These are phyloP conservation scores for Entomobrya proxima DNA, from an alignment of 2,888 invertebrate species.

Conservation along the genomic window DNA sequence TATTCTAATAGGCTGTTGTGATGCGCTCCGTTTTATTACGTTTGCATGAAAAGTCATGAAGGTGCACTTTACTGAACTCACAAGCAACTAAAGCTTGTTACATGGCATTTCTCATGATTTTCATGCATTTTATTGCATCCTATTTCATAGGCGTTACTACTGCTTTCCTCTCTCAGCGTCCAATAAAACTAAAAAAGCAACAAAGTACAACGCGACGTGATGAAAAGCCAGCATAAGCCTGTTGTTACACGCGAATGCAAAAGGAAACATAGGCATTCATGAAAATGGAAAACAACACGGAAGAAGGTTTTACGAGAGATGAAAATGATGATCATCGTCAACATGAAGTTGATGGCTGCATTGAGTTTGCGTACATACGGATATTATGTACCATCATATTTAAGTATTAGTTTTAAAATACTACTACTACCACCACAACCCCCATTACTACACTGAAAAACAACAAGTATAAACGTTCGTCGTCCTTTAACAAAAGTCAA, in stretches of 20 bases:
- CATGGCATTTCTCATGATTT: conserved; percentile 33
- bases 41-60: conserved; percentile 35
- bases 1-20: background rate
- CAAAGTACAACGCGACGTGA: conserved; percentile 33
- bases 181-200: conserved; percentile 50
- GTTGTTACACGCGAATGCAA: background rate
- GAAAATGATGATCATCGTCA: conserved; percentile 5
- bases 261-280: background rate
- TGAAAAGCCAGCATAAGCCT: background rate
- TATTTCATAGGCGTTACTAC: conserved; percentile 55
- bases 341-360: conserved; percentile 17
- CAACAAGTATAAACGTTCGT: conserved; percentile 21
- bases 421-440: background rate
- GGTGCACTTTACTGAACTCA: background rate
- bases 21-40: background rate
- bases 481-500: conserved; percentile 3
- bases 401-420: background rate
- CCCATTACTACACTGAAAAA: background rate
- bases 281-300: conserved; percentile 34
- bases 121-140: conserved; percentile 55
- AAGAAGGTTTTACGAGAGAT: conserved; percentile 44
- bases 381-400: background rate
- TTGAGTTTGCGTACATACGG: background rate
- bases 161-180: conserved; percentile 33
- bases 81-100: background rate